phyloP scores from a whole-genome alignment of 2,797 vertebrate species.

The Linurgus olivaceus region DNA sequence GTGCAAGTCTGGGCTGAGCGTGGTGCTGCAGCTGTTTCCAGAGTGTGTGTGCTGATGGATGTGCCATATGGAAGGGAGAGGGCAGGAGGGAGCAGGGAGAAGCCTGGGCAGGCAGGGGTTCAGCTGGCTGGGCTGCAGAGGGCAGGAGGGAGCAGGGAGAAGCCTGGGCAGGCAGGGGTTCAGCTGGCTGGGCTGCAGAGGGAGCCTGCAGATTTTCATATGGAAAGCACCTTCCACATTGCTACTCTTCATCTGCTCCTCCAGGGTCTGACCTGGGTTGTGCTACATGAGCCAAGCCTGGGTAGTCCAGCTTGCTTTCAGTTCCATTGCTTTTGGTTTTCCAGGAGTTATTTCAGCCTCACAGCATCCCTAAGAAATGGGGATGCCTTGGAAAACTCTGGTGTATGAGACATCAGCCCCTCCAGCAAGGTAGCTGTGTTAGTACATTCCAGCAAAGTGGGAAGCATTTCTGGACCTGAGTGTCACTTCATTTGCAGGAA shows the following conservation, averaged over 20 bases:
- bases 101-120: background rate
- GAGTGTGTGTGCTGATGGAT: background rate
- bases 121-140: background rate
- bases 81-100: background rate
- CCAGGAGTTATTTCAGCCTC: background rate
- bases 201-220: background rate
- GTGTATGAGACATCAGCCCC: background rate
- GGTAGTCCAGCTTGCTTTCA: background rate
- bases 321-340: background rate
- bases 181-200: background rate
- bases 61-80: background rate
- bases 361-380: background rate
- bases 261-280: background rate
- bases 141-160: background rate
- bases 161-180: background rate
- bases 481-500: constrained; percentile 29
- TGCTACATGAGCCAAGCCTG: background rate
- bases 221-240: background rate
- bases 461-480: background rate
- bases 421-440: background rate
- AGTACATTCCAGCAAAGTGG: background rate
- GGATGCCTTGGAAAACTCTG: background rate
- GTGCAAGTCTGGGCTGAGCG: background rate
- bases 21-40: background rate
- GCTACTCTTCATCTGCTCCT: background rate